Conservation (phyloP, 2,113 vertebrate species). For the Scortum barcoo region DNA sequence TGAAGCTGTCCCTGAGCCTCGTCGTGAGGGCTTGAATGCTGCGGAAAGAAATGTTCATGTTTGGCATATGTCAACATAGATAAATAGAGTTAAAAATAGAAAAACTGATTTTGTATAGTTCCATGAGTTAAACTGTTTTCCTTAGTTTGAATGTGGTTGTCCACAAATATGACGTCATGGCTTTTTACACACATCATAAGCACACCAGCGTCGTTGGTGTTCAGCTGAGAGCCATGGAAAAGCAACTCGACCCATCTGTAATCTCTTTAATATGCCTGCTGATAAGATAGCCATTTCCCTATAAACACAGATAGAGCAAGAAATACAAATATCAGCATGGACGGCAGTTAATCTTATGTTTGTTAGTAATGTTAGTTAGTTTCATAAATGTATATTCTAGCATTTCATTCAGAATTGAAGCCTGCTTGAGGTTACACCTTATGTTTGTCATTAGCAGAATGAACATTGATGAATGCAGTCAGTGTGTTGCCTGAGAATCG, state of each 20-base stretch:
- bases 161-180: background rate
- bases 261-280: background rate
- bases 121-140: too few species aligned
- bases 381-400: background rate
- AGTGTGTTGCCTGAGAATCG: constrained; percentile 37
- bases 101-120: background rate
- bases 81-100: background rate
- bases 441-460: constrained; percentile 37
- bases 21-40: too few species aligned
- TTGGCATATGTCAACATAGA: background rate
- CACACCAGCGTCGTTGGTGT: background rate
- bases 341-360: background rate
- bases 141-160: background rate
- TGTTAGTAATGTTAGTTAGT: too few species aligned
- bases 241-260: background rate
- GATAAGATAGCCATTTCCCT: constrained; percentile 18
- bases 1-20: too few species aligned
- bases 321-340: background rate
- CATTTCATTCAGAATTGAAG: background rate
- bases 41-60: too few species aligned
- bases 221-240: background rate
- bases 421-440: background rate
- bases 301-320: constrained; percentile 5
- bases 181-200: background rate
- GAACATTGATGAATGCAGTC: constrained; percentile 37